Percentiles rank a stretch among this genome's conserved stretches.
Conservation (phyloP, 2,888 invertebrate genomes). For the Drosophila leonis region DNA sequence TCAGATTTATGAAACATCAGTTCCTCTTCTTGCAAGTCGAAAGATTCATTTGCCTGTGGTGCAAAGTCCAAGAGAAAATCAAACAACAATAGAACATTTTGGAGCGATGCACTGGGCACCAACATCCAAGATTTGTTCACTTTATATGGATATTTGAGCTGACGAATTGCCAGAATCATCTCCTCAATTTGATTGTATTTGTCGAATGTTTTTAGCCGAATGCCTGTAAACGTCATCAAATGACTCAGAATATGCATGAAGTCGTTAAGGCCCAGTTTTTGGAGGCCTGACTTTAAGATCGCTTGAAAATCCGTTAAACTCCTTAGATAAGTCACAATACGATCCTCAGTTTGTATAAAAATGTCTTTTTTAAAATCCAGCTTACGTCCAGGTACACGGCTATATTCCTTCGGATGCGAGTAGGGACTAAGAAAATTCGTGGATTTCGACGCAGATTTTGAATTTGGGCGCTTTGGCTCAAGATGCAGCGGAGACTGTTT, state of each 20-base stretch:
- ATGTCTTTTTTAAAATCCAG: slow-evolving; percentile 18
- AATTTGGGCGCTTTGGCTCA: not conserved
- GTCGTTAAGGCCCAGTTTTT: slow-evolving; percentile 39
- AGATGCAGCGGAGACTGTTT: slow-evolving; percentile 26
- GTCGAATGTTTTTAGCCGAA: slow-evolving; percentile 13
- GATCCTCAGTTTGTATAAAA: not conserved
- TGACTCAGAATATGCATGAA: slow-evolving; percentile 46
- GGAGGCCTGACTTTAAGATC: slow-evolving; percentile 26
- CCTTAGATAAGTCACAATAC: slow-evolving; percentile 25
- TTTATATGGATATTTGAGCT: slow-evolving; percentile 43
- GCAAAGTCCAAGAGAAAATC: slow-evolving; percentile 54
- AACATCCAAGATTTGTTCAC: slow-evolving; percentile 41
- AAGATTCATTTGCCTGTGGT: not conserved
- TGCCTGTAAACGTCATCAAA: slow-evolving; percentile 30
- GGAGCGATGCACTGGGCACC: slow-evolving; percentile 38
- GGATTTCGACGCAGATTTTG: not conserved
- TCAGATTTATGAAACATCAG: not conserved
- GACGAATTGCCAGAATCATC: slow-evolving; percentile 34
- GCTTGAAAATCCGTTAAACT: slow-evolving; percentile 19
- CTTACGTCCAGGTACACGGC: slow-evolving; percentile 6
- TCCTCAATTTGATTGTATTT: slow-evolving; percentile 39
- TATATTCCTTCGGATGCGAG: not conserved
- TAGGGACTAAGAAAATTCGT: not conserved
- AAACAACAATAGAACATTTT: slow-evolving; percentile 38
- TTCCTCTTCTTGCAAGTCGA: not conserved